A percentile compares a stretch with the other conserved stretches of the same genome.
phyloP scores from a whole-genome alignment of 1,140 invertebrate genomes.

The Mylabris phalerata region DNA sequence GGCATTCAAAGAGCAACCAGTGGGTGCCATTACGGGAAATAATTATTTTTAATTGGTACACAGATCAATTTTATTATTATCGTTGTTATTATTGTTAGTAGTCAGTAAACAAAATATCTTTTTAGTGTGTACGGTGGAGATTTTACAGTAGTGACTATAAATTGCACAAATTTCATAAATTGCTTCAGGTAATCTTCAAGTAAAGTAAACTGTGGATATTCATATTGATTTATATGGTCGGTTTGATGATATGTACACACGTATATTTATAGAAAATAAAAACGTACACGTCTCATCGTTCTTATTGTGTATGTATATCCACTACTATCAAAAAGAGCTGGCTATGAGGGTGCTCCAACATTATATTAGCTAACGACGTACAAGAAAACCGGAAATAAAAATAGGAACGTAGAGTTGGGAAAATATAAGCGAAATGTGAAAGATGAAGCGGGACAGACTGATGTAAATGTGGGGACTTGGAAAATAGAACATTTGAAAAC shows the following conservation, averaged over 20 bases:
- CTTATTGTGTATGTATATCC: not conserved
- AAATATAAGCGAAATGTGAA: not conserved
- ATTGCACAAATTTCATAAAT: slow-evolving; percentile 14
- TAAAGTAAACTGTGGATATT: slow-evolving; percentile 5
- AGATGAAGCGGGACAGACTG: too few relatives aligned
- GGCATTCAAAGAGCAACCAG: too few relatives aligned
- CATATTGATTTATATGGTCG: slow-evolving; percentile 7
- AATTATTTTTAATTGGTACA: too few relatives aligned
- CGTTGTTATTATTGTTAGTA: too few relatives aligned
- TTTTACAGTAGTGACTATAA: slow-evolving; percentile 13
- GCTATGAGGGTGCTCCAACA: slow-evolving; percentile 16
- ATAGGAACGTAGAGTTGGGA: slow-evolving; percentile 17
- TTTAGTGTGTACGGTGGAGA: not conserved
- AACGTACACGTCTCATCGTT: not conserved
- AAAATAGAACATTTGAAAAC: slow-evolving; percentile 1
- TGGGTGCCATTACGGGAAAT: too few relatives aligned
- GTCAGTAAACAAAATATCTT: too few relatives aligned
- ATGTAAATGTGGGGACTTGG: too few relatives aligned
- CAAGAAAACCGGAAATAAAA: slow-evolving; percentile 22
- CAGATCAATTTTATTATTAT: too few relatives aligned
- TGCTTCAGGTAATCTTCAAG: slow-evolving; percentile 10
- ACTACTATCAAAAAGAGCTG: slow-evolving; percentile 3
- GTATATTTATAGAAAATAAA: slow-evolving; percentile 1
- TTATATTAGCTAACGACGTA: slow-evolving; percentile 24
- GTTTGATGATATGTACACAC: not conserved